phyloP scores from a whole-genome alignment of 2,888 invertebrate species.

The Autographa gamma region DNA sequence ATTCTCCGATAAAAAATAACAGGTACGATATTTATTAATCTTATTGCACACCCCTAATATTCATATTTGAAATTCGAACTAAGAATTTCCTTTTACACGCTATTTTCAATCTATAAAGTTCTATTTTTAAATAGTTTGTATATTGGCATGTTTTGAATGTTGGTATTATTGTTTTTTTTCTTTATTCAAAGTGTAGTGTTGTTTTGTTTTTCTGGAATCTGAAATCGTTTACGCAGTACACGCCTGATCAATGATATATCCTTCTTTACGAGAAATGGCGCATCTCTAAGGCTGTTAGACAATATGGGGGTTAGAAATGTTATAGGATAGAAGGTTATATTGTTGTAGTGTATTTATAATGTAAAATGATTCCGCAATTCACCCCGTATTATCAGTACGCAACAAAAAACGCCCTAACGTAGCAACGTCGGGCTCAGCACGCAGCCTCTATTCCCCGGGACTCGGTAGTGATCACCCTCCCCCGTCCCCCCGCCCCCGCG shows the following conservation, averaged over 20 bases:
- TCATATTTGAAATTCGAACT: constrained; percentile 18
- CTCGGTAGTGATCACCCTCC: constrained; percentile 77
- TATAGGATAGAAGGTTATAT: neutral
- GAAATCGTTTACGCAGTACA: constrained; percentile 4
- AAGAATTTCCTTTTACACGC: constrained; percentile 24
- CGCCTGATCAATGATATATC: neutral
- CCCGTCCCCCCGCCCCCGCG: constrained; percentile 62
- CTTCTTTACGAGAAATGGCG: neutral
- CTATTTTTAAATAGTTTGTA: neutral
- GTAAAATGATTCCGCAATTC: constrained; percentile 49
- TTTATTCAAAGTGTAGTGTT: neutral
- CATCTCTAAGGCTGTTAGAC: neutral
- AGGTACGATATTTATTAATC: neutral
- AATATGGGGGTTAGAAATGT: neutral
- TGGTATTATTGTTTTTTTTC: neutral
- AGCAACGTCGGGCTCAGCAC: constrained; percentile 64
- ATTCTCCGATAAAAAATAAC: neutral
- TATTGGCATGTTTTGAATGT: neutral
- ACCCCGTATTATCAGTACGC: constrained; percentile 49
- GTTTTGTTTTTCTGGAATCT: constrained; percentile 4
- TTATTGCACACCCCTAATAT: neutral
- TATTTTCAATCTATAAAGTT: neutral
- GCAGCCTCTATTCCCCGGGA: constrained; percentile 80
- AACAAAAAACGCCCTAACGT: constrained; percentile 54
- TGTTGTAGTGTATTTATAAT: constrained; percentile 29